phyloP scores from a whole-genome alignment of 2,797 vertebrate genomes.

The Acrocephalus scirpaceus region DNA sequence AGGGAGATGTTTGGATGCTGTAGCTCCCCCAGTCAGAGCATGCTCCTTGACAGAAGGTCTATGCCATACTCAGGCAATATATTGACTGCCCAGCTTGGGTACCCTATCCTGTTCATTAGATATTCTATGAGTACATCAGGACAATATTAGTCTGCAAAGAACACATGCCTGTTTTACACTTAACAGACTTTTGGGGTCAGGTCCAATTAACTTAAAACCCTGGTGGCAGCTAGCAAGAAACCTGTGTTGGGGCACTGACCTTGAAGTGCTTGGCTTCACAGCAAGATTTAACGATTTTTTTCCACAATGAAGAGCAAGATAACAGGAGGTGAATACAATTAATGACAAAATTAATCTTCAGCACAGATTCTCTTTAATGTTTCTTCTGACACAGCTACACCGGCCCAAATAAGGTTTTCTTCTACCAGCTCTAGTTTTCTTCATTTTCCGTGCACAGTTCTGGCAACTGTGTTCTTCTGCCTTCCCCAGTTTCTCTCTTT shows the following conservation, averaged over 20 bases:
- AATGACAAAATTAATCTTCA: not conserved
- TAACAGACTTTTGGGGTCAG: not conserved
- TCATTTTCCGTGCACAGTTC: not conserved
- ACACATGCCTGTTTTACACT: not conserved
- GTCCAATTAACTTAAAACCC: not conserved
- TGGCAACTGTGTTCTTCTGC: not conserved
- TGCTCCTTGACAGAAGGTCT: fast-evolving
- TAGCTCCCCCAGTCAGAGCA: fast-evolving
- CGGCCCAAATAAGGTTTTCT: not conserved
- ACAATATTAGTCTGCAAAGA: not conserved
- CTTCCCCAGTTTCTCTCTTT: not conserved
- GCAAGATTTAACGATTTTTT: not conserved
- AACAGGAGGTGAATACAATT: not conserved
- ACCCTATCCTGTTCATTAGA: not conserved
- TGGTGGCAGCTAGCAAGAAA: not conserved
- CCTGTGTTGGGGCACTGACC: not conserved
- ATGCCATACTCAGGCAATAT: not conserved
- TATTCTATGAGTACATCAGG: not conserved
- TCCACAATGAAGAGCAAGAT: not conserved
- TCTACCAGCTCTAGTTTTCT: not conserved
- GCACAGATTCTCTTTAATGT: not conserved
- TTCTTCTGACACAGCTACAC: not conserved
- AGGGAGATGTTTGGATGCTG: not conserved
- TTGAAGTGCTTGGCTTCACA: not conserved
- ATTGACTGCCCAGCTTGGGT: not conserved